A percentile compares a stretch with the other conserved stretches of the same genome.
Evolutionary conservation across 2,113 vertebrate species (phyloP).

Genomic region (Chrysemys picta): DNA sequence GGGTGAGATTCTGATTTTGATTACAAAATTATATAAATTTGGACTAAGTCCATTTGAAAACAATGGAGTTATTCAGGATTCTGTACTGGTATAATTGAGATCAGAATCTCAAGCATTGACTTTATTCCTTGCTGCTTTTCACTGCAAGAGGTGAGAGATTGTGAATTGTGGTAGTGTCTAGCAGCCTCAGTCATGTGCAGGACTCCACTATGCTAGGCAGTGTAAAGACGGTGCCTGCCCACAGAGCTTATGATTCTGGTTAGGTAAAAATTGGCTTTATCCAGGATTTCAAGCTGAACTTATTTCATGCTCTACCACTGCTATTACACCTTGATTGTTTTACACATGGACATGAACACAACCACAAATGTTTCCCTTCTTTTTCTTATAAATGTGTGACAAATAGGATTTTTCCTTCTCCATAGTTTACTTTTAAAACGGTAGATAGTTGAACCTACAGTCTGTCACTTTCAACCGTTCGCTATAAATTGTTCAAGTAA

Average conservation of each 20-base stretch:
- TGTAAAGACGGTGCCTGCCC: neutral
- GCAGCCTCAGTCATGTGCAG: too few species aligned
- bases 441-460: neutral
- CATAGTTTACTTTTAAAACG: neutral
- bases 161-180: too few species aligned
- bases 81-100: neutral
- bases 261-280: neutral
- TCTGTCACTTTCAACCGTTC: neutral
- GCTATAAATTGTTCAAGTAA: neutral
- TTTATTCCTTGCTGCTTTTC: slow-evolving; percentile 4
- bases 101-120: neutral
- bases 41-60: neutral
- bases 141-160: neutral
- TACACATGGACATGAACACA: neutral
- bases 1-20: neutral
- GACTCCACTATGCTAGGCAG: too few species aligned
- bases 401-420: neutral
- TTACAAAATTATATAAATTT: neutral
- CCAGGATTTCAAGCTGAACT: neutral
- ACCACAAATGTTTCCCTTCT: neutral
- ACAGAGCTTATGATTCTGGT: neutral
- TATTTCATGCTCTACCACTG: neutral
- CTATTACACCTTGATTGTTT: neutral
- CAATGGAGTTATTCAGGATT: neutral
- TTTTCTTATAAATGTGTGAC: neutral